Base-by-base conservation (phyloP, 2,113 vertebrate genomes). In the Tyrannus savana region DNA sequence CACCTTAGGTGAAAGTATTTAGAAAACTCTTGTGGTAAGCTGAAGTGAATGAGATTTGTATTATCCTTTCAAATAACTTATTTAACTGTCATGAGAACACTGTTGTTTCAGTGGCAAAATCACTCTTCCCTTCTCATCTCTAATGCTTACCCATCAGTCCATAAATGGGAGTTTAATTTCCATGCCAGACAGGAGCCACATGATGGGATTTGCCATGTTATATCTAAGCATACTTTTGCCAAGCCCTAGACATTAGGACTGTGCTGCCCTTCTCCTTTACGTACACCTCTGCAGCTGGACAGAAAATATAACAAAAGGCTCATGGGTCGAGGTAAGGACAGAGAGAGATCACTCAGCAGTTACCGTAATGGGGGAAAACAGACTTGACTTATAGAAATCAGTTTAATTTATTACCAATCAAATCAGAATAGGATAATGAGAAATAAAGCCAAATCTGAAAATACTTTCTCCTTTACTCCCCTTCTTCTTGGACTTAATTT, bases 41-140 rank as follows among this genome's bases (percentile, higher is more conserved):
- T 90, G 62, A 89, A 82, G 27, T 81, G 35, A 64, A 66, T 79
- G 14, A 14, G 66, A 46, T 90, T 92, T 91, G 16, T 46, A 41
- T 72, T 87, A 41, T 53, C 53, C 39, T 80, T 90, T 33, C 58
- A 39, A 90, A 42, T 69, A 58, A 44, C 11, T 46, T 67, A 12
- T 5, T 80, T 89, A 69, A 81, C 53, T 74, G 12, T 58, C 13
- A 28, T 13, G 37, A 81, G 28, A 41, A 23, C 18, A 5, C 37
- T 44, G 6, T 37, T 62, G 12, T 52, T 37, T 66, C 33, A 46
- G 42, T 77, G 46, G n/a, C 41, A 60, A 69, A 94, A 25, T 28
- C 28, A 33, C 10, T 73, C 6, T 75, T 86, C 4, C 8, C 3
- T 72, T 69, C 59, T 55, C 24, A 30, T 73, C 46, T 18, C 58